Base-by-base conservation (phyloP, 2,888 invertebrate species). In the Gymnocheta viridis region DNA sequence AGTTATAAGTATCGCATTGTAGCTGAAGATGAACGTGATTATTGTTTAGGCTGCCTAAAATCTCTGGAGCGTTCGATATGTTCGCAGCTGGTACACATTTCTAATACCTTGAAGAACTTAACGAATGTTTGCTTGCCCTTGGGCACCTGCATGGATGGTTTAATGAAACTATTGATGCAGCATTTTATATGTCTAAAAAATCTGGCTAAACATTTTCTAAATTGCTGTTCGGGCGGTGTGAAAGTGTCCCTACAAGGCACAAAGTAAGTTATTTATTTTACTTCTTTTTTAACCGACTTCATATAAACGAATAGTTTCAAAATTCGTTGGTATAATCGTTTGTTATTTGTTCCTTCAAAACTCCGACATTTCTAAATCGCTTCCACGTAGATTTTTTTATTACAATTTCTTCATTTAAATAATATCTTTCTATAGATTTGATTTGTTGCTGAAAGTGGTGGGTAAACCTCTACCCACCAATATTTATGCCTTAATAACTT, bases 121-220 rank as follows among this genome's bases (percentile, higher is more conserved):
- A 92, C 93, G 14, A 93, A 93, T 82, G 91, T 93, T 7, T 91
- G 92, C 32, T 90, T 94, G 24, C 93, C 93, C 0, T 89, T 93
- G n/a, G 94, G 94, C 0, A 88, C 89, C 35, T 91, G 92, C 47
- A 93, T 93, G 82, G 94, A 95, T 86, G 90, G 91, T 3, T 89
- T 94, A 4, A 93, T 94, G 67, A 94, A 93, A 87, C 92, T 94
- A 82, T 88, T 94, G 14, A 93, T 93, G 51, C 92, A 92, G 73
- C 91, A 94, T 44, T 95, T 93, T 88, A 92, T 91, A 17, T 92
- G 93, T 60, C 88, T 95, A 5, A 93, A 92, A 73, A 92, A 92
- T 70, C 89, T 95, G 32, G 93, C 94, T 0, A 95, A 94, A 88
- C 94, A 95, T 90, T 95, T 95, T 86, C 89, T 92, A 19, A 87